Evolutionary conservation across 2,888 invertebrate species (phyloP).

Genomic region (Bellardia bayeri): DNA sequence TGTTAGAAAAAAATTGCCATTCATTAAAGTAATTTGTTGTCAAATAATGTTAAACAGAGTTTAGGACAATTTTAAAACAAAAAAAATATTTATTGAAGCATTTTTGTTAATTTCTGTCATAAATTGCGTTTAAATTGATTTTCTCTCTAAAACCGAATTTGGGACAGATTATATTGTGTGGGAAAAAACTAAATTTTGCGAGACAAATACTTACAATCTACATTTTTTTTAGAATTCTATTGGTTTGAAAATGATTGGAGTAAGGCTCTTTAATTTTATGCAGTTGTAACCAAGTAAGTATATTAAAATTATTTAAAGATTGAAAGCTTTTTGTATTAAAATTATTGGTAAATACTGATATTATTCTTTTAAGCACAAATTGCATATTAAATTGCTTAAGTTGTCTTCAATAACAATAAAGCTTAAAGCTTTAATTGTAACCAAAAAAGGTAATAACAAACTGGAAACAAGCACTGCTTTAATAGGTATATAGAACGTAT

Average conservation of each 20-base stretch:
- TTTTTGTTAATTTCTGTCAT: background rate
- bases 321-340: background rate
- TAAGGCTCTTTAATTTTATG: too few species aligned
- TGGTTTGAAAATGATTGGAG: too few species aligned
- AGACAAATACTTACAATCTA: too few species aligned
- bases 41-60: background rate
- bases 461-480: background rate
- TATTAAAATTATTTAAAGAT: background rate
- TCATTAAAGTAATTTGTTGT: background rate
- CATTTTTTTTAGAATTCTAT: too few species aligned
- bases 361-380: background rate
- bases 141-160: too few species aligned
- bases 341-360: background rate
- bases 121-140: too few species aligned
- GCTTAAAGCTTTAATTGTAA: background rate
- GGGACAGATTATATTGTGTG: too few species aligned
- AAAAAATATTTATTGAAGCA: background rate
- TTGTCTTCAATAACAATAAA: background rate
- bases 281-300: too few species aligned
- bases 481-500: too few species aligned
- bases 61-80: background rate
- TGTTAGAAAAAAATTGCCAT: background rate
- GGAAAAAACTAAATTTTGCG: too few species aligned
- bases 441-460: background rate
- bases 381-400: background rate